Conservation (phyloP, 2,797 vertebrate genomes). For the Tokudaia muenninki region DNA sequence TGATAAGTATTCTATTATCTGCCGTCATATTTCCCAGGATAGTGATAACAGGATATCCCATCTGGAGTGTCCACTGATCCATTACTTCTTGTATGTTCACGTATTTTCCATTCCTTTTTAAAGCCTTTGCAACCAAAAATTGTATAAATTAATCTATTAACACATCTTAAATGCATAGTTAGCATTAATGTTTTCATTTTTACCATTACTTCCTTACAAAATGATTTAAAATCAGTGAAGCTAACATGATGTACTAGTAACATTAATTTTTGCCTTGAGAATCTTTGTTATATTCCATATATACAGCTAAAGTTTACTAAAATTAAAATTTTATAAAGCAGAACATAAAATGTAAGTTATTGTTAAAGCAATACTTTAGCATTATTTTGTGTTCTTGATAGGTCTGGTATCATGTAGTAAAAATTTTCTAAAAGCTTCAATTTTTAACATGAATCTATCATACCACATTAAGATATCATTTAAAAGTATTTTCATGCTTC, state of each 20-base stretch:
- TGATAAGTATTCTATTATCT: constrained; percentile 92
- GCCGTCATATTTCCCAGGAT: constrained; percentile 94
- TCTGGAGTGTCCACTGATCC: constrained; percentile 99
- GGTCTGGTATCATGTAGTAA: neutral
- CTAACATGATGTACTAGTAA: constrained; percentile 23
- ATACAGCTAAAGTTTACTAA: constrained; percentile 16
- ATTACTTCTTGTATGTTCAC: constrained; percentile 97
- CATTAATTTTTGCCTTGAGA: constrained; percentile 64
- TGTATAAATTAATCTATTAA: constrained; percentile 74
- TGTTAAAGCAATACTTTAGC: constrained; percentile 28
- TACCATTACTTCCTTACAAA: constrained; percentile 62
- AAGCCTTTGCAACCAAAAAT: constrained; percentile 90
- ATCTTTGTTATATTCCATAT: neutral
- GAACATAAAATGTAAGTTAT: constrained; percentile 49
- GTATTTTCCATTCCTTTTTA: constrained; percentile 95
- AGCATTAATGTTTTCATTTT: constrained; percentile 47
- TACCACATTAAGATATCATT: constrained; percentile 48
- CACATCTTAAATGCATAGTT: constrained; percentile 59
- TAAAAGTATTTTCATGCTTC: neutral
- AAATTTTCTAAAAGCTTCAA: constrained; percentile 57
- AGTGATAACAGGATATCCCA: constrained; percentile 98
- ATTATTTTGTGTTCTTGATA: constrained; percentile 41
- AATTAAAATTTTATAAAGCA: constrained; percentile 51
- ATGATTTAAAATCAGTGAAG: constrained; percentile 55
- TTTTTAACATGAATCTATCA: constrained; percentile 51